Base-by-base conservation (phyloP, 1,140 invertebrate genomes). In the Wasmannia auropunctata region DNA sequence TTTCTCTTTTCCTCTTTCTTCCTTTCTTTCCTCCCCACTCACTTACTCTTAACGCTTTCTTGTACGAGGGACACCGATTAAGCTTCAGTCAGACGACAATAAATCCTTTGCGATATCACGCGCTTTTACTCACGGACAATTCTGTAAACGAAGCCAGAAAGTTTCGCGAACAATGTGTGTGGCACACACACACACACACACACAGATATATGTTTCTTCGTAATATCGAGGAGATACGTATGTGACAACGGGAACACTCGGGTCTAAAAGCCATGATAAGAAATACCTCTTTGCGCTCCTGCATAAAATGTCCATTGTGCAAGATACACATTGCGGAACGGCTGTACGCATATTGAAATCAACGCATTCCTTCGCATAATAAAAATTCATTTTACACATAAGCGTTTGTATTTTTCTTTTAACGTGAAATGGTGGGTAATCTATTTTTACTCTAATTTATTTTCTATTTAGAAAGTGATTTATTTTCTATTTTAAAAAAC, bases 71-170 rank as follows among this genome's bases (percentile, higher is more conserved):
- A 67, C 43, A 63, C 49, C 75, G 84, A 86, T 86, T 86, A 86
- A 86, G 67, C 54, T 60, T 85, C 22, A 58, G 69, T 60, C 65
- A 25, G 62, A 31, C 63, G 56, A 69, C 63, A 22, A 86, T 70
- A 86, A 86, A 86, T 86, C 49, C 54, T 62, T 40, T n/a, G 69
- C n/a, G 28, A 80, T 80, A 67, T 54, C 65, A 56, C 49, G 34
- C 19, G 34, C 34, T 79, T 67, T 67, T 67, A 31, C 76, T 40
- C 28, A n/a, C 40, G 63, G 62, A 4, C 63, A 69, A 65, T 80
- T 69, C 34, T 80, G 19, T 54, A 69, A 80, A 80, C 46, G 63
- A 69, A 80, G 46, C 34, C 62, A 51, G 34, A 54, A 80, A 80
- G 77, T 69, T 69, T 31, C 25, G 19, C 46, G 77, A 34, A 28